These are phyloP conservation scores for Latrodectus geometricus DNA, from an alignment of 1,140 invertebrate genomes.

Conservation along the genomic window DNA sequence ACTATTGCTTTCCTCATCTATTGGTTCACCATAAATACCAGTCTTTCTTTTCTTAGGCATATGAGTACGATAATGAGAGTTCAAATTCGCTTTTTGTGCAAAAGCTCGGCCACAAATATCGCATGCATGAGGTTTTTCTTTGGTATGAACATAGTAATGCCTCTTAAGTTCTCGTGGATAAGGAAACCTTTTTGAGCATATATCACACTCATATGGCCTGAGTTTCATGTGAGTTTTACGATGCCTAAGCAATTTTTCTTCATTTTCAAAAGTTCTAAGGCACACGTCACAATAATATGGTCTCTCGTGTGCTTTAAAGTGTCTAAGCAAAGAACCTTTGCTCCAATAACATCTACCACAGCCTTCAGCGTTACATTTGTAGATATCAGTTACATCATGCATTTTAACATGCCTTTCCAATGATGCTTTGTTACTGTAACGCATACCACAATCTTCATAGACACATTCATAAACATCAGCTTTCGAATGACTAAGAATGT, in stretches of 20 bases:
- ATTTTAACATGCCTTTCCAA: too few species aligned
- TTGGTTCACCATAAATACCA: not conserved
- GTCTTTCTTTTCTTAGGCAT: not conserved
- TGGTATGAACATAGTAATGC: not conserved
- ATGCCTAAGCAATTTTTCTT: not conserved
- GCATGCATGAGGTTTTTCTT: not conserved
- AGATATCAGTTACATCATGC: too few species aligned
- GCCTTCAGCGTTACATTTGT: too few species aligned
- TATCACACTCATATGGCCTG: not conserved
- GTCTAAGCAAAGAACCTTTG: too few species aligned
- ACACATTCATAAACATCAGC: too few species aligned
- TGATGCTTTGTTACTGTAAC: too few species aligned
- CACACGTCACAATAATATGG: not conserved
- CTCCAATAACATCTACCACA: too few species aligned
- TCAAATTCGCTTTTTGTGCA: not conserved
- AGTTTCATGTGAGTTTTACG: not conserved
- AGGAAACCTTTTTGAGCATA: not conserved
- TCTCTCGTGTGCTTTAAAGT: too few species aligned
- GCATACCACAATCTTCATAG: too few species aligned
- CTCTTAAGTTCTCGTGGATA: not conserved
- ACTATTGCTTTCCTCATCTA: not conserved
- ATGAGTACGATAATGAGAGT: not conserved
- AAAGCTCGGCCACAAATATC: not conserved
- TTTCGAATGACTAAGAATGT: too few species aligned
- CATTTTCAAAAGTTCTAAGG: not conserved